Percentiles rank a stretch among this genome's conserved stretches.
Conservation (phyloP, 2,797 vertebrate genomes). For the Acanthis flammea region DNA sequence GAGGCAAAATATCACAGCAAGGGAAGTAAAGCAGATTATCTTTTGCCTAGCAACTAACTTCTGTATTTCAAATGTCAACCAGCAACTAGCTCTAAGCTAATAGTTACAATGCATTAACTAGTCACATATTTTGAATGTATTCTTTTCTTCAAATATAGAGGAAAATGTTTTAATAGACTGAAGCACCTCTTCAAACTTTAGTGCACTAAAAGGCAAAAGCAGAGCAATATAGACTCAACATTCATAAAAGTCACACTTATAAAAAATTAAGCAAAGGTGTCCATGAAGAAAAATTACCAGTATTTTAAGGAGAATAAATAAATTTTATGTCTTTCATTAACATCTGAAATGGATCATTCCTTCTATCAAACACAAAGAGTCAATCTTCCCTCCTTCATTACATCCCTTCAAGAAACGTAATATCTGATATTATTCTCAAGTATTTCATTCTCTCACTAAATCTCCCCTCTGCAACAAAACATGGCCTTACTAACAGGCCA, state of each 20-base stretch:
- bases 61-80: background rate
- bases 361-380: background rate
- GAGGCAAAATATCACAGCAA: background rate
- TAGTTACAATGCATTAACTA: background rate
- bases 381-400: background rate
- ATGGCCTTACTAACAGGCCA: background rate
- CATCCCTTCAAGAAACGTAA: background rate
- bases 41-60: background rate
- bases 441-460: background rate
- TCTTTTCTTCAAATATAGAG: background rate
- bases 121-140: background rate
- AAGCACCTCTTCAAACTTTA: background rate
- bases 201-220: background rate
- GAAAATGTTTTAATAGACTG: background rate
- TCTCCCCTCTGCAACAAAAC: background rate
- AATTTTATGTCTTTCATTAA: background rate
- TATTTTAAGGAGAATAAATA: background rate
- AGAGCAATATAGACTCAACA: background rate
- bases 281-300: background rate
- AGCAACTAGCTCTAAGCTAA: background rate
- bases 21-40: background rate
- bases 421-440: background rate
- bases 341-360: background rate
- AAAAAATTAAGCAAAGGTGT: background rate
- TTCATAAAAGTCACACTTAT: background rate